phyloP scores from a whole-genome alignment of 1,140 invertebrate species.

The Papilio polyxenes region DNA sequence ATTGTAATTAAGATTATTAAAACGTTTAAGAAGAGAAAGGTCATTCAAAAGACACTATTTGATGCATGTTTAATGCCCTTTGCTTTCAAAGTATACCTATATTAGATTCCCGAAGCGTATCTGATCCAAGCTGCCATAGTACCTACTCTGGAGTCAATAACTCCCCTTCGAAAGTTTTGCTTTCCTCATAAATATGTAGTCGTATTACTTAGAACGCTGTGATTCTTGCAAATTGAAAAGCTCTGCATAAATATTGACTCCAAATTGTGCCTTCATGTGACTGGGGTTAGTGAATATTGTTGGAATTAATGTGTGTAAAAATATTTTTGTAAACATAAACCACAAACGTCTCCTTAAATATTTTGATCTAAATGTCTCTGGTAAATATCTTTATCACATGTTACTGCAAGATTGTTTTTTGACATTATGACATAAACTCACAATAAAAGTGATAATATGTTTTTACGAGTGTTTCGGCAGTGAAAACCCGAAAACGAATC shows the following conservation, averaged over 20 bases:
- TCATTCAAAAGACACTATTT: neutral
- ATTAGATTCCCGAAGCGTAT: neutral
- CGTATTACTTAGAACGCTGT: slow-evolving; percentile 24
- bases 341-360: neutral
- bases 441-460: too few relatives aligned
- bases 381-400: too few relatives aligned
- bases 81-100: neutral
- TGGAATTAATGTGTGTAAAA: neutral
- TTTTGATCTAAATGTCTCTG: too few relatives aligned
- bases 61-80: too few relatives aligned
- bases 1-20: too few relatives aligned
- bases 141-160: neutral
- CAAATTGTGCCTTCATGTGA: neutral
- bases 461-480: too few relatives aligned
- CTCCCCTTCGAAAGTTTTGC: slow-evolving; percentile 26
- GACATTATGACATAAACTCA: too few relatives aligned
- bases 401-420: too few relatives aligned
- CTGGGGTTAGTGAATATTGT: neutral
- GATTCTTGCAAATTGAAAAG: slow-evolving; percentile 32
- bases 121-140: neutral
- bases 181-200: slow-evolving; percentile 34
- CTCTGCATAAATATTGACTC: slow-evolving; percentile 28
- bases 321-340: neutral
- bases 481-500: too few relatives aligned
- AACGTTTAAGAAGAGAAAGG: too few relatives aligned